These are phyloP conservation scores for Brachionus asplanchnoidis DNA, from an alignment of 1,140 invertebrate genomes.

Conservation along the genomic window DNA sequence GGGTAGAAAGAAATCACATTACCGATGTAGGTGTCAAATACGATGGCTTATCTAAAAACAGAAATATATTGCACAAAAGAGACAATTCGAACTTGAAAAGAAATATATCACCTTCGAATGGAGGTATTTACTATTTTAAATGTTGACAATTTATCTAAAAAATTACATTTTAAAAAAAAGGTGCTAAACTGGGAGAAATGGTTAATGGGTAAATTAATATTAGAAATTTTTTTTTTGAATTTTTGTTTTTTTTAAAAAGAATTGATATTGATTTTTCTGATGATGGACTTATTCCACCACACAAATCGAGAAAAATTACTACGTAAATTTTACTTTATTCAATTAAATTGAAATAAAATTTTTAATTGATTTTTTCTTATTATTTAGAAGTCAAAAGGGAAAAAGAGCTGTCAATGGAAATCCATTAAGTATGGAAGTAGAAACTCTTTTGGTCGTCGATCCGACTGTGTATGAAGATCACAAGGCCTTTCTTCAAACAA, in stretches of 20 bases:
- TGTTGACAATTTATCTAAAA: neutral
- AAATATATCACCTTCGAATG: neutral
- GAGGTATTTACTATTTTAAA: neutral
- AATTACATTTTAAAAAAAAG: neutral
- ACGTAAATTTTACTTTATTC: neutral
- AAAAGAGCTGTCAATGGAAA: conserved; percentile 18
- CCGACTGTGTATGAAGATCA: conserved; percentile 4
- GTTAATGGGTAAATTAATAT: neutral
- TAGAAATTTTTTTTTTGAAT: neutral
- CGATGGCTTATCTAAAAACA: neutral
- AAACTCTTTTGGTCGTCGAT: conserved; percentile 5
- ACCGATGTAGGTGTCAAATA: conserved; percentile 41
- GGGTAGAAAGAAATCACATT: conserved; percentile 39
- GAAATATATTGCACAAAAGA: neutral
- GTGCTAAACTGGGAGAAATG: neutral
- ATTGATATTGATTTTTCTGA: neutral
- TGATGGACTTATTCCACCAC: neutral
- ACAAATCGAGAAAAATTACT: neutral
- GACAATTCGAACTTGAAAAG: neutral
- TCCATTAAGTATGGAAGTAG: neutral
- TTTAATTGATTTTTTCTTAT: no score
- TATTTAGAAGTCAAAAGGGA: neutral
- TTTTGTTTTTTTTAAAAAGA: neutral
- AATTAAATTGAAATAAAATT: no score
- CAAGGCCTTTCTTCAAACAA: neutral